Evolutionary conservation across 2,888 invertebrate species (phyloP).

Genomic region (Melanostoma mellinum): DNA sequence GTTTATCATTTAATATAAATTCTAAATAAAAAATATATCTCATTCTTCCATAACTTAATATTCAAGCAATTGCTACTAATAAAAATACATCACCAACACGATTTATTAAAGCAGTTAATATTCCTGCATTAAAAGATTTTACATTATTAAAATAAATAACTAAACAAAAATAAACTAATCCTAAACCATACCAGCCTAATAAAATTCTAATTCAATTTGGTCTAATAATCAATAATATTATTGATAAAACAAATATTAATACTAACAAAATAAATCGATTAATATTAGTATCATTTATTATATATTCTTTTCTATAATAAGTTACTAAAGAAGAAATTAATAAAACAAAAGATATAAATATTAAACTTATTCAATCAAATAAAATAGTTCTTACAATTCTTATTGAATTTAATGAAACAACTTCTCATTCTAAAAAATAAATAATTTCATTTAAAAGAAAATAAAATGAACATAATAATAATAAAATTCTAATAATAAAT

Average conservation of each 20-base stretch:
- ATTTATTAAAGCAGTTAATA: conserved; percentile 88
- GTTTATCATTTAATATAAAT: conserved; percentile 82
- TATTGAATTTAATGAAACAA: conserved; percentile 83
- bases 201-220: conserved; percentile 88
- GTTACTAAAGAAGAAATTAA: conserved; percentile 87
- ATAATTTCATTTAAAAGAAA: conserved; percentile 82
- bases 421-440: conserved; percentile 84
- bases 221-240: conserved; percentile 87
- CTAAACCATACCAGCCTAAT: conserved; percentile 89
- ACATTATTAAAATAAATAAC: conserved; percentile 83
- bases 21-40: conserved; percentile 84
- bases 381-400: conserved; percentile 83
- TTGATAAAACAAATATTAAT: conserved; percentile 86
- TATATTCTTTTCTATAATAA: conserved; percentile 86
- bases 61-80: conserved; percentile 85
- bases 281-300: conserved; percentile 84
- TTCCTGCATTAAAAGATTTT: conserved; percentile 87
- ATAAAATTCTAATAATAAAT: conserved; percentile 81
- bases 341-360: conserved; percentile 86
- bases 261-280: conserved; percentile 87
- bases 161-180: conserved; percentile 89
- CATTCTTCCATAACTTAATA: conserved; percentile 84
- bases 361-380: conserved; percentile 86
- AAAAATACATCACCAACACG: conserved; percentile 88
- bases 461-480: conserved; percentile 81